Percentiles rank a stretch among this genome's conserved stretches.
These are phyloP conservation scores for Oscheius sp. DNA, from an alignment of 1,140 invertebrate species.

Conservation along the genomic window DNA sequence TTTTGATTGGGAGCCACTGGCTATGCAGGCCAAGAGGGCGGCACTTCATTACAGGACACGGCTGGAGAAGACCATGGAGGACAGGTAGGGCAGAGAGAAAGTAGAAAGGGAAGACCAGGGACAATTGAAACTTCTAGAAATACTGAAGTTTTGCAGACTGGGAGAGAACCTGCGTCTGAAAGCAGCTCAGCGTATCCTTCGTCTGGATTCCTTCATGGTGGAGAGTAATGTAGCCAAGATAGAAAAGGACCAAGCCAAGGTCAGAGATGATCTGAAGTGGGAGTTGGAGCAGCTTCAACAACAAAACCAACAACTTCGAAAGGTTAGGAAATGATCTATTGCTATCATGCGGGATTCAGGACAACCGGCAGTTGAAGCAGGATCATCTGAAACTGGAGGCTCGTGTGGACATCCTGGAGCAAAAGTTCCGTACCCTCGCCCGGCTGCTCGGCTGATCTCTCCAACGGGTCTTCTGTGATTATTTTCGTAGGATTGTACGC, in stretches of 20 bases:
- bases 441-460: slow-evolving; percentile 53
- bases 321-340: slow-evolving; percentile 21
- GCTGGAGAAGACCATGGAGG: slow-evolving; percentile 56
- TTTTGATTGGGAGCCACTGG: slow-evolving; percentile 48
- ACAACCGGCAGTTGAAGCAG: slow-evolving; percentile 55
- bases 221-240: slow-evolving; percentile 50
- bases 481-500: too few species aligned
- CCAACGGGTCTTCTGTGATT: not conserved
- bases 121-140: not conserved
- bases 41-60: slow-evolving; percentile 48
- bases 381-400: slow-evolving; percentile 49
- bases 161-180: slow-evolving; percentile 55
- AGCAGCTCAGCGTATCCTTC: slow-evolving; percentile 55
- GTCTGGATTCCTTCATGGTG: slow-evolving; percentile 54
- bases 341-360: slow-evolving; percentile 11
- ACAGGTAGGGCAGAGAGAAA: slow-evolving; percentile 26
- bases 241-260: slow-evolving; percentile 45
- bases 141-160: slow-evolving; percentile 39
- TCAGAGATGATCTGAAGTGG: slow-evolving; percentile 53
- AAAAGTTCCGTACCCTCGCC: slow-evolving; percentile 59
- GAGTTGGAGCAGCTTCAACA: slow-evolving; percentile 58
- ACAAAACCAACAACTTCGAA: slow-evolving; percentile 54
- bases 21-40: slow-evolving; percentile 49
- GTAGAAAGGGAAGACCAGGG: not conserved
- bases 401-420: slow-evolving; percentile 52